Conservation (phyloP, 2,888 invertebrate species). For the Tetragonisca angustula region DNA sequence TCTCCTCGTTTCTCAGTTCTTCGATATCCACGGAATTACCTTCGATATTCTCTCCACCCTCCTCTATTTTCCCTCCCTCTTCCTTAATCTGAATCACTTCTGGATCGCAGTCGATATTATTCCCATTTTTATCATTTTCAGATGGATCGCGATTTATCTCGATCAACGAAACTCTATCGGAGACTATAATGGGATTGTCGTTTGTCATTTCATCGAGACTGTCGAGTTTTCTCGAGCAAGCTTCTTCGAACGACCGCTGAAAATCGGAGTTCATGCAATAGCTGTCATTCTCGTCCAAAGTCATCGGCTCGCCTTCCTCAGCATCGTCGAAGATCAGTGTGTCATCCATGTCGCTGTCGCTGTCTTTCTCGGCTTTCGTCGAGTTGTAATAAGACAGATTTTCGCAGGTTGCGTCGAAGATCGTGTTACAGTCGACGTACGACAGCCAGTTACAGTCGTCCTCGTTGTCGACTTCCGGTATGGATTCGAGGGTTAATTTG, state of each 20-base stretch:
- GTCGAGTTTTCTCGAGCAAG: background rate
- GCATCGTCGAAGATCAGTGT: constrained; percentile 46
- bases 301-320: constrained; percentile 26
- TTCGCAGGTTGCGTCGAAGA: constrained; percentile 37
- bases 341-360: constrained; percentile 52
- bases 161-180: background rate
- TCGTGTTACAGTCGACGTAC: constrained; percentile 40
- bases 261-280: constrained; percentile 6
- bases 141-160: background rate
- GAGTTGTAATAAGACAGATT: constrained; percentile 57
- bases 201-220: background rate
- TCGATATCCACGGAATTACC: background rate
- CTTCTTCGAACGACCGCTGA: constrained; percentile 1
- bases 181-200: background rate
- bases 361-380: constrained; percentile 56
- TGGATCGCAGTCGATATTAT: background rate
- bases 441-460: constrained; percentile 26
- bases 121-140: background rate
- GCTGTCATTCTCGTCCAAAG: constrained; percentile 9
- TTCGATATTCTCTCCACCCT: fast-evolving
- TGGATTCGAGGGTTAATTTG: background rate
- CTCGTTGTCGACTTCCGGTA: constrained; percentile 29
- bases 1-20: background rate
- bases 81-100: background rate
- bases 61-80: background rate